Base-by-base conservation (phyloP, 2,888 invertebrate species). In the Alitta virens region DNA sequence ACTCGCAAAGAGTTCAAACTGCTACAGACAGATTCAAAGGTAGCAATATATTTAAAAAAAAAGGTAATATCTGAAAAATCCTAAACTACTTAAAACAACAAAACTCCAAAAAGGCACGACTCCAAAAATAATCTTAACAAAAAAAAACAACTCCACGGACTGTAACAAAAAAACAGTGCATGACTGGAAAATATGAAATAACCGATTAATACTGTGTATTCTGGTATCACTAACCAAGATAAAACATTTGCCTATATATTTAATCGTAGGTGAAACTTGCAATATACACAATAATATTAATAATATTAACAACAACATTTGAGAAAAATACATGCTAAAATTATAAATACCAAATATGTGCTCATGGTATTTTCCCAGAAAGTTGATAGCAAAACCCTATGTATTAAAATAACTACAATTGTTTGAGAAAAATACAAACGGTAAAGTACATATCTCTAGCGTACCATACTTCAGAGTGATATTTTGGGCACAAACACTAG, bases 61-160 rank as follows among this genome's bases (percentile, higher is more conserved):
- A 33, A 33, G 33, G 33, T 33, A 33, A 33, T 33, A 33, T 33
- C 33, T 33, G 33, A 33, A 33, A 33, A 33, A 33, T 33, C 33
- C 33, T 33, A 33, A 33, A 33, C 33, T 33, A 33, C 33, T 33
- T 33, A 33, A 33, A 33, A 33, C 33, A 54, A 50, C 55, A 43
- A 61, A 61, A 38, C 43, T 23, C 27, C 26, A 21, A 56, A 56
- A 61, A 61, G 55, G 40, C 50, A 50, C 50, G 26, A 61, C 51
- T 61, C 61, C 61, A 61, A 61, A 61, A 61, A 61, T 61, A 61
- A 61, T 18, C 55, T 21, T 26, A 61, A 61, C 46, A 55, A 50
- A 61, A 61, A n/a, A n/a, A 61, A 61, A 55, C 55, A 61, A 56
- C 25, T 43, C 40, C 52, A 40, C 18, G 40, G 52, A 16, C 46